These are phyloP conservation scores for Oreortyx pictus DNA, from an alignment of 2,797 vertebrate genomes.

Conservation along the genomic window DNA sequence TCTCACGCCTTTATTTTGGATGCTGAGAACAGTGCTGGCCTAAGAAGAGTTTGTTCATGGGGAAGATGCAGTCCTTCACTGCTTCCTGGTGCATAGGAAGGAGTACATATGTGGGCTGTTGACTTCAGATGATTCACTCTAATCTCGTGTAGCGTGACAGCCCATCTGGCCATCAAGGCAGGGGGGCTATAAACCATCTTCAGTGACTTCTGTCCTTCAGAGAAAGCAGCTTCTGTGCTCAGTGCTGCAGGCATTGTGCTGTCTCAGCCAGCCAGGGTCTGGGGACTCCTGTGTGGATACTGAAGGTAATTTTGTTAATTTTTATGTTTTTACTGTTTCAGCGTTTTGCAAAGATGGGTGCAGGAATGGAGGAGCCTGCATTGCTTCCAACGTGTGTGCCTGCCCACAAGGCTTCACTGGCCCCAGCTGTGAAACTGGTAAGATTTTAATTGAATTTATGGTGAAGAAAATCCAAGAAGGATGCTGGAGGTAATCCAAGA, in stretches of 20 bases:
- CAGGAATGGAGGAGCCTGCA: constrained; percentile 93
- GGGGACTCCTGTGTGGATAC: not conserved
- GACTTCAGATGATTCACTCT: constrained; percentile 47
- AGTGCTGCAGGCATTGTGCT: fast-evolving
- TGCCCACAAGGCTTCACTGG: constrained; percentile 97
- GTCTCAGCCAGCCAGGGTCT: not conserved
- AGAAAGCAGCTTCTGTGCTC: not conserved
- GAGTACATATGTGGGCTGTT: constrained; percentile 33
- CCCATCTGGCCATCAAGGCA: constrained; percentile 43
- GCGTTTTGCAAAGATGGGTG: constrained; percentile 96
- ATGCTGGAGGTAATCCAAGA: constrained; percentile 48
- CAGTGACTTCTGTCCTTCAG: not conserved
- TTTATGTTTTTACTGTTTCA: constrained; percentile 75
- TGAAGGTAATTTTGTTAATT: not conserved
- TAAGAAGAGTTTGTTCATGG: not conserved
- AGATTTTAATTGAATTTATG: constrained; percentile 61
- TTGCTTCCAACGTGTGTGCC: constrained; percentile 92
- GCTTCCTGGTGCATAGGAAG: not conserved
- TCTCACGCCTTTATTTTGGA: not conserved
- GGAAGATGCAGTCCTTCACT: not conserved
- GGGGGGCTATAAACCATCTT: constrained; percentile 20
- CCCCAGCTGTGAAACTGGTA: constrained; percentile 93
- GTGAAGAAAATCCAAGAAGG: constrained; percentile 29
- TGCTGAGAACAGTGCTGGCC: not conserved
- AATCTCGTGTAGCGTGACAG: constrained; percentile 45